Conservation (phyloP, 2,888 invertebrate species). For the Eustalomyia histrio region DNA sequence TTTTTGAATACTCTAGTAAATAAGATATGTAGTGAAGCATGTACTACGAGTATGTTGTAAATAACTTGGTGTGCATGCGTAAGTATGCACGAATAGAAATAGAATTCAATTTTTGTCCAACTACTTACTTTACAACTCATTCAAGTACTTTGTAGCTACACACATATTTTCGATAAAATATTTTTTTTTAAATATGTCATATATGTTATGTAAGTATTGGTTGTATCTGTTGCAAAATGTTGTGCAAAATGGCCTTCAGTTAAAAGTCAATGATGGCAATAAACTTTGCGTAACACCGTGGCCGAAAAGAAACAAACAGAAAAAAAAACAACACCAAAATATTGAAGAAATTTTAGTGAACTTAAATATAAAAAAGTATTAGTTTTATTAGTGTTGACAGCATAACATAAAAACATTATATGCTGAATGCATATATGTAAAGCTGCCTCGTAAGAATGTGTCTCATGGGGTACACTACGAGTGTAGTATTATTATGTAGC, state of each 20-base stretch:
- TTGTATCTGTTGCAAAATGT: conserved; percentile 5
- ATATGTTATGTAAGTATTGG: too few species aligned
- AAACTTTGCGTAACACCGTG: conserved; percentile 57
- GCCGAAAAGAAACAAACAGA: conserved; percentile 23
- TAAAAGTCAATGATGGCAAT: conserved; percentile 53
- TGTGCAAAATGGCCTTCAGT: conserved; percentile 55
- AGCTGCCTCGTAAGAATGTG: too few species aligned
- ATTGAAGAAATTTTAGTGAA: conserved; percentile 4
- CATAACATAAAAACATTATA: too few species aligned
- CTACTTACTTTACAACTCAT: background rate
- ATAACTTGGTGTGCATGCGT: background rate
- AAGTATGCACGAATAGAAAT: conserved; percentile 6
- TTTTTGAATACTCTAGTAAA: too few species aligned
- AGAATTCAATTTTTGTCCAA: background rate
- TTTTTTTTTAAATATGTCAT: background rate
- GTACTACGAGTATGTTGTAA: too few species aligned
- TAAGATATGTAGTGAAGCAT: too few species aligned
- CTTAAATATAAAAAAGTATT: background rate
- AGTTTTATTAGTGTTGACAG: background rate
- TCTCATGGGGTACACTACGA: too few species aligned
- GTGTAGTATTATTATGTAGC: too few species aligned
- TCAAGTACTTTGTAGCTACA: background rate
- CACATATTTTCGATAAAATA: background rate
- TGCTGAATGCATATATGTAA: too few species aligned
- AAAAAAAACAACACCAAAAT: conserved; percentile 14